Evolutionary conservation across 2,113 vertebrate genomes (phyloP).

Genomic region (Lophochroa leadbeateri): DNA sequence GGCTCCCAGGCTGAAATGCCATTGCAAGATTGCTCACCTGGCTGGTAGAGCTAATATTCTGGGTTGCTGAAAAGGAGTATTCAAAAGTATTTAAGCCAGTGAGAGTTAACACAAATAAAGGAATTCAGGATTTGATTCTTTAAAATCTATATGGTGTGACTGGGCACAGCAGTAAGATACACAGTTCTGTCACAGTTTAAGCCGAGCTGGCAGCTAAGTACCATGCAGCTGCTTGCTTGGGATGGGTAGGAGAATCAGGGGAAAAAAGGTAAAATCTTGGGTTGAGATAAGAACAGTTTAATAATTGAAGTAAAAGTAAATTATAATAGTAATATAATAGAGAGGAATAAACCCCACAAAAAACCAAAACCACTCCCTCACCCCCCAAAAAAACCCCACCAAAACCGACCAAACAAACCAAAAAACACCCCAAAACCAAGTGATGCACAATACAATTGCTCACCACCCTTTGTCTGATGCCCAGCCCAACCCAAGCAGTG

Average conservation of each 20-base stretch:
- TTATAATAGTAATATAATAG: not conserved
- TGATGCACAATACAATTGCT: not conserved
- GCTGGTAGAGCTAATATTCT: not conserved
- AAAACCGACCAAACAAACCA: not conserved
- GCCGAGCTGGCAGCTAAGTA: not conserved
- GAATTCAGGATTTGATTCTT: not conserved
- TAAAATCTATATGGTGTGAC: not conserved
- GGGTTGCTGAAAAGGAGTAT: not conserved
- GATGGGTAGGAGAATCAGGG: not conserved
- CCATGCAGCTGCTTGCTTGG: not conserved
- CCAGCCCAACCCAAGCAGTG: not conserved
- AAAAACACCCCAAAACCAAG: not conserved
- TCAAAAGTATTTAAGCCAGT: not conserved
- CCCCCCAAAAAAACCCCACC: no score
- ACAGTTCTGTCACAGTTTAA: not conserved
- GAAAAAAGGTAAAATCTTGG: not conserved
- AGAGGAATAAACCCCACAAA: not conserved
- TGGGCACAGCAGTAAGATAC: not conserved
- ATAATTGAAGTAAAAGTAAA: not conserved
- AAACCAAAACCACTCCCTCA: not conserved
- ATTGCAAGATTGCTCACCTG: not conserved
- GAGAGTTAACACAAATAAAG: not conserved
- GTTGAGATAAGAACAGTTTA: not conserved
- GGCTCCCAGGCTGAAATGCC: not conserved
- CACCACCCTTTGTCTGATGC: not conserved